These are phyloP conservation scores for Zaprionus kolodkinae DNA, from an alignment of 1,140 invertebrate genomes.

Conservation along the genomic window DNA sequence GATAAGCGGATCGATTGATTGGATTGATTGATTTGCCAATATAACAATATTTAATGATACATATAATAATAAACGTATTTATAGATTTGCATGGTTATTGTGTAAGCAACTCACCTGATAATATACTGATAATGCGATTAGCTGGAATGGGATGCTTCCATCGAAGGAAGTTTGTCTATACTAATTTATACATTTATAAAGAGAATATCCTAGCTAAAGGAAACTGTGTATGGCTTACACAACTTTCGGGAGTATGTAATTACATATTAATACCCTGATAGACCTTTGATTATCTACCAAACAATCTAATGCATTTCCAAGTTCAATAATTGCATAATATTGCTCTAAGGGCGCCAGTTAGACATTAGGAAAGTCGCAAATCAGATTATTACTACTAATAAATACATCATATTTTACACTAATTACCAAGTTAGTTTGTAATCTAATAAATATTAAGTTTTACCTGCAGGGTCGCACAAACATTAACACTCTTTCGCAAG, in stretches of 20 bases:
- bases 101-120: conserved; percentile 1
- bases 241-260: not conserved
- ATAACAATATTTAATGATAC: not conserved
- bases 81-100: conserved; percentile 6
- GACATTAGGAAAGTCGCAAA: not conserved
- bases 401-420: not conserved
- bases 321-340: not conserved
- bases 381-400: not conserved
- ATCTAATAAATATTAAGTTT: not conserved
- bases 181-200: not conserved
- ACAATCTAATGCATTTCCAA: not conserved
- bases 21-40: conserved; percentile 26
- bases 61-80: conserved; percentile 7
- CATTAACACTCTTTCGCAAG: not conserved
- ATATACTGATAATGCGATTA: not conserved
- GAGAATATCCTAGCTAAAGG: not conserved
- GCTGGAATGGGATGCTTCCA: not conserved
- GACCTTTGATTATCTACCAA: not conserved
- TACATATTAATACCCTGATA: not conserved
- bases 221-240: not conserved
- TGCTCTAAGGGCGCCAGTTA: not conserved
- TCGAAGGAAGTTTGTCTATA: not conserved
- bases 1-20: conserved; percentile 38
- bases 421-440: not conserved
- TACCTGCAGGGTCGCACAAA: not conserved